A percentile compares a stretch with the other conserved stretches of the same genome.
Conservation (phyloP, 1,140 invertebrate species). For the Zaprionus kolodkinae region DNA sequence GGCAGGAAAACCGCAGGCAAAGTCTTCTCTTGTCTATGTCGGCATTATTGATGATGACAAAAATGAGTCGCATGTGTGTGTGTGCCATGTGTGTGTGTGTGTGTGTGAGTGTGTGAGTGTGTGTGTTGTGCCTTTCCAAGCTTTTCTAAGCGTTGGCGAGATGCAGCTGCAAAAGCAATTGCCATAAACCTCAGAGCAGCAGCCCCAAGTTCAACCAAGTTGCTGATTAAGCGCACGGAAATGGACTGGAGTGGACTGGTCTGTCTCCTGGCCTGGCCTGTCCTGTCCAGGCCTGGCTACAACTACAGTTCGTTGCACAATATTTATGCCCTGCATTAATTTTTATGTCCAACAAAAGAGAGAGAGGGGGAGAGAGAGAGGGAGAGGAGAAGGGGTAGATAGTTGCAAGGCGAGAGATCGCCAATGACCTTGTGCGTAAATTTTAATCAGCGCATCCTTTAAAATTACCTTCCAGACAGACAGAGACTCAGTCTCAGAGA, state of each 20-base stretch:
- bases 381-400: background rate
- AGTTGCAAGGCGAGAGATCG: constrained; percentile 38
- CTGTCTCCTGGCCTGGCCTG: constrained; percentile 1
- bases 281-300: constrained; percentile 5
- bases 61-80: constrained; percentile 64
- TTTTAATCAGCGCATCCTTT: constrained; percentile 71
- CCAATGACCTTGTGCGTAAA: constrained; percentile 76
- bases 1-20: constrained; percentile 51
- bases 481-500: constrained; percentile 7
- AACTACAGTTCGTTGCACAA: constrained; percentile 48
- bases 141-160: constrained; percentile 53
- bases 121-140: constrained; percentile 30
- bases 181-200: constrained; percentile 33
- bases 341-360: constrained; percentile 54
- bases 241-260: constrained; percentile 26
- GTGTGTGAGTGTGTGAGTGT: background rate
- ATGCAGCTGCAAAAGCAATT: constrained; percentile 57
- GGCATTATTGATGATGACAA: constrained; percentile 82
- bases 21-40: constrained; percentile 46
- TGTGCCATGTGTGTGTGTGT: constrained; percentile 3
- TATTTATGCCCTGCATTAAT: constrained; percentile 79
- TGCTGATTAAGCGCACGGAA: constrained; percentile 43
- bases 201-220: constrained; percentile 41
- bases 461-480: constrained; percentile 20
- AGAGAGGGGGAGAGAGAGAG: background rate